Evolutionary conservation across 2,888 invertebrate species (phyloP), one percentile per base, ranked within the genome.

Genomic region (Microchrysa polita): DNA sequence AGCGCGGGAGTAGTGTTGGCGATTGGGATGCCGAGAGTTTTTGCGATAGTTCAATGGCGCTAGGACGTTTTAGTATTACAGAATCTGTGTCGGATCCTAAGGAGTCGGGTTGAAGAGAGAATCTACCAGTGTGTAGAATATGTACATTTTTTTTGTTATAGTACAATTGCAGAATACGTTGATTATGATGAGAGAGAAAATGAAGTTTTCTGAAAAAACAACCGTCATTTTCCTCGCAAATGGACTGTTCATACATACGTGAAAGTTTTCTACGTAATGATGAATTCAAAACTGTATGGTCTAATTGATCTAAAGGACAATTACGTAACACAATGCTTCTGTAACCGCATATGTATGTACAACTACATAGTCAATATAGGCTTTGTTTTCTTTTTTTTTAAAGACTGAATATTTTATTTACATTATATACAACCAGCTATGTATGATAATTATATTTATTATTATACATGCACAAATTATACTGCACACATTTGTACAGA

Each of bases 341-440:
- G 27, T 34, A 7, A 5, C 27, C 27, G 27, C n/a, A n/a, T n/a
- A n/a, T n/a, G n/a, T n/a, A n/a, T n/a, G n/a, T 34, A 34, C 16
- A 16, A 14, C 52, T 52, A 52, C 52, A 52, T 52, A 52, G 52
- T 52, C 52, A 52, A 52, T 52, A 22, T 57, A 18, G 18, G 16
- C 20, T 57, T 61, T 40, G 40, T 61, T 65, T 65, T 48, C 12
- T 22, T 48, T 65, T 48, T 22, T 22, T 48, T 44, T 55, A 69
- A 69, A 69, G 69, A 69, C 69, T 69, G 69, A 69, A 40, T 69
- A 55, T n/a, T n/a, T n/a, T n/a, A n/a, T n/a, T n/a, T n/a, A n/a
- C n/a, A n/a, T n/a, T n/a, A n/a, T 69, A 69, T 69, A 69, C 69
- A 69, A 57, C 40, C 48, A 55, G 69, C 69, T 69, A 57, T 57